Conservation (phyloP, 2,888 invertebrate genomes). For the Drosophila meridionalis region DNA sequence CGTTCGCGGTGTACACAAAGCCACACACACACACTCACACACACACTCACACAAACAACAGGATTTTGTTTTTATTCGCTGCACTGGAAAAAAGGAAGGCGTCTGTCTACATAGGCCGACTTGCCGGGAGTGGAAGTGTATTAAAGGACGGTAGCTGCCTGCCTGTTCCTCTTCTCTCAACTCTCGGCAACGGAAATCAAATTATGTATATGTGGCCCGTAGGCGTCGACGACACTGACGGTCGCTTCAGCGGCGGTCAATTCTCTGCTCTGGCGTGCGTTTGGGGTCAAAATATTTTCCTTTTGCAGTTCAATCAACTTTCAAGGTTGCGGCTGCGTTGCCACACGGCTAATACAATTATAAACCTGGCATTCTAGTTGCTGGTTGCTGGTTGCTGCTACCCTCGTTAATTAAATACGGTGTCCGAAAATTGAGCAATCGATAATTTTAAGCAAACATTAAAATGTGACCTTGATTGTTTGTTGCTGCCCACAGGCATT, state of each 20-base stretch:
- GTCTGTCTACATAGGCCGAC: slow-evolving; percentile 10
- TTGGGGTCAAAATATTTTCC: slow-evolving; percentile 72
- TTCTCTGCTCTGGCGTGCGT: slow-evolving; percentile 43
- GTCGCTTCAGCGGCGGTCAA: slow-evolving; percentile 43
- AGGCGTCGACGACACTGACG: slow-evolving; percentile 34
- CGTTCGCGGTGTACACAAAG: slow-evolving; percentile 52
- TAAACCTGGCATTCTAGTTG: neutral
- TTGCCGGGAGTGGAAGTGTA: slow-evolving; percentile 20
- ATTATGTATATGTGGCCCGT: slow-evolving; percentile 59
- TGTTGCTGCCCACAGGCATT: neutral
- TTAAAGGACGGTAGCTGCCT: slow-evolving; percentile 40
- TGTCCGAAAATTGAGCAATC: slow-evolving; percentile 4
- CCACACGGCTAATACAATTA: slow-evolving; percentile 10
- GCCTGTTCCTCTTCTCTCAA: slow-evolving; percentile 5
- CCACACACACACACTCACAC: slow-evolving; percentile 47
- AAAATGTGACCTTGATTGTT: slow-evolving; percentile 13
- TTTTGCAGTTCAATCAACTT: slow-evolving; percentile 74
- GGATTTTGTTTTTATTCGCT: slow-evolving; percentile 64
- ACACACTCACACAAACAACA: slow-evolving; percentile 57
- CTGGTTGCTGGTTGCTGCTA: neutral
- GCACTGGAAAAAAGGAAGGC: slow-evolving; percentile 37
- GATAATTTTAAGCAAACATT: neutral
- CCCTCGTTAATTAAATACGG: neutral
- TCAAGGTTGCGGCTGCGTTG: slow-evolving; percentile 65
- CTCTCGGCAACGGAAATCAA: slow-evolving; percentile 61